phyloP scores from a whole-genome alignment of 2,797 vertebrate species.

The Chelon labrosus region DNA sequence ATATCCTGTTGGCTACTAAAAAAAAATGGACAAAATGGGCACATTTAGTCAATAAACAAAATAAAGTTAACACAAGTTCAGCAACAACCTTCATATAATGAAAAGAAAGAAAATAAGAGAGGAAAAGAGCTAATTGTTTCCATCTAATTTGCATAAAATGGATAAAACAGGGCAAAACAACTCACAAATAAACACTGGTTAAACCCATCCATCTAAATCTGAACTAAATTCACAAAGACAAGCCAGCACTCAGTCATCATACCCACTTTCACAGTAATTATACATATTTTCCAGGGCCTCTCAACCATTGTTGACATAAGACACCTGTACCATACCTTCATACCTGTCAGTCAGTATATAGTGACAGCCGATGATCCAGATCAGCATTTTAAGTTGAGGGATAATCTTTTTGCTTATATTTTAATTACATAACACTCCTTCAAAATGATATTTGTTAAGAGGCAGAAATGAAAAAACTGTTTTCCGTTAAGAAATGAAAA shows the following conservation, averaged over 20 bases:
- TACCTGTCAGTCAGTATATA: not conserved
- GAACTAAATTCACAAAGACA: not conserved
- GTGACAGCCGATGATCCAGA: not conserved
- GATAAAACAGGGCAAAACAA: too few species aligned
- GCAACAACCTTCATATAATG: too few species aligned
- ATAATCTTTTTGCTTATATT: not conserved
- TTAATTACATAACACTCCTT: conserved; percentile 1
- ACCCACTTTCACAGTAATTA: not conserved
- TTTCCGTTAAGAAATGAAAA: not conserved
- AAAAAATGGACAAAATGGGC: too few species aligned
- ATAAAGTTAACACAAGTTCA: too few species aligned
- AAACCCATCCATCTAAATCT: not conserved
- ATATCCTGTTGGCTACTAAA: too few species aligned
- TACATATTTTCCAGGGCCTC: not conserved
- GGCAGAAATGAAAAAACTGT: not conserved
- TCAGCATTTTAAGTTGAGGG: not conserved
- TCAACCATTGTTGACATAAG: not conserved
- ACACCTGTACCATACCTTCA: not conserved
- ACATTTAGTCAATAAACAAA: too few species aligned
- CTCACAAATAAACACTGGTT: too few species aligned
- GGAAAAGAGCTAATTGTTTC: too few species aligned
- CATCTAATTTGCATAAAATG: too few species aligned
- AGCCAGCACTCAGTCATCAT: not conserved
- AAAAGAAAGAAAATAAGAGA: too few species aligned
- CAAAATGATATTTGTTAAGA: not conserved